Conservation (phyloP, 2,888 invertebrate genomes). For the Heterodera filipjevi region DNA sequence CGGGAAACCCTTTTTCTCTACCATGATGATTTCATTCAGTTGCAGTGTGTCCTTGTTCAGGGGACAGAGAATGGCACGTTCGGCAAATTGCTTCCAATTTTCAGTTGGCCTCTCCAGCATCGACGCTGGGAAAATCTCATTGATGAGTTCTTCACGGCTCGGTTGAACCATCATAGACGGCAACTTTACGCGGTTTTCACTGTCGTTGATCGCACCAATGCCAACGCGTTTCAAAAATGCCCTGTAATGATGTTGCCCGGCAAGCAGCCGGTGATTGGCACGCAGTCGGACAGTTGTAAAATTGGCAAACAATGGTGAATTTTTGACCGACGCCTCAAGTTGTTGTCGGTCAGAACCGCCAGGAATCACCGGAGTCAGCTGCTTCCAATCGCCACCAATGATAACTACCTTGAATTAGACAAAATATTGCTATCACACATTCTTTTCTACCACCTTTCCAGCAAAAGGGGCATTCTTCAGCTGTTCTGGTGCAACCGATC, state of each 20-base stretch:
- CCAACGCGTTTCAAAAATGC: slow-evolving; percentile 5
- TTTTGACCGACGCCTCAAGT: not conserved
- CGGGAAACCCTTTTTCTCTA: not conserved
- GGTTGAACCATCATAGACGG: not conserved
- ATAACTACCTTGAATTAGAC: not conserved
- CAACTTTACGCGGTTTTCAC: not conserved
- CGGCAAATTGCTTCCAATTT: not conserved
- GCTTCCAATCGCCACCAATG: slow-evolving; percentile 40
- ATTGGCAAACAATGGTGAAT: not conserved
- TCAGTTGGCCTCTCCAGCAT: not conserved
- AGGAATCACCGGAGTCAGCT: not conserved
- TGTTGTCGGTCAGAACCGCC: not conserved
- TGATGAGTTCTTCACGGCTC: not conserved
- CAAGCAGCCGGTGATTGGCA: not conserved
- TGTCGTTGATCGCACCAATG: not conserved
- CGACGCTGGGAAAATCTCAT: not conserved
- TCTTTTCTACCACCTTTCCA: slow-evolving; percentile 24
- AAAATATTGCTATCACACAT: not conserved
- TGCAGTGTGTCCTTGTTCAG: not conserved
- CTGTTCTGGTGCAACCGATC: not conserved
- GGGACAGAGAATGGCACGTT: not conserved
- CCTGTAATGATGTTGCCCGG: slow-evolving; percentile 5
- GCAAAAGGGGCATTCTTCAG: slow-evolving; percentile 21
- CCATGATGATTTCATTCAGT: not conserved
- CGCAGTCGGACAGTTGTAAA: not conserved